Evolutionary conservation across 2,888 invertebrate species (phyloP).

Genomic region (Dryococelus australis): DNA sequence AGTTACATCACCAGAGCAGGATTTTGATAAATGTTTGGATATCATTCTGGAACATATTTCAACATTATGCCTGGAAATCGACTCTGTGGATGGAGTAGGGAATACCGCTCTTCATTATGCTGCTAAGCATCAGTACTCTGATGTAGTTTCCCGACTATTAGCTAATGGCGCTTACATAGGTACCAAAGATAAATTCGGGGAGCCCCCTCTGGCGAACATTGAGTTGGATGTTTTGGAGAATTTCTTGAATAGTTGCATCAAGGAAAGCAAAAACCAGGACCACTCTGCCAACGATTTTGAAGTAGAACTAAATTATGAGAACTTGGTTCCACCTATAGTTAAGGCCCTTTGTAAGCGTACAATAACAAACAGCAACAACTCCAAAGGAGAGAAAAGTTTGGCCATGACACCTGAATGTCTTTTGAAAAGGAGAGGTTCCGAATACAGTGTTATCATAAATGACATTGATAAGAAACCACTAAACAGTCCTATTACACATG

Average conservation of each 20-base stretch:
- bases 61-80: conserved; percentile 36
- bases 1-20: background rate
- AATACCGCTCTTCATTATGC: conserved; percentile 72
- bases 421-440: background rate
- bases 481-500: background rate
- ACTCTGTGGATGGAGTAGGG: conserved; percentile 52
- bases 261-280: conserved; percentile 67
- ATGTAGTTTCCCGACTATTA: conserved; percentile 69
- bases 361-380: background rate
- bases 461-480: conserved; percentile 4
- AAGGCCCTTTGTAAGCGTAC: background rate
- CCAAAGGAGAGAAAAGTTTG: background rate
- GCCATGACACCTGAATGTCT: background rate
- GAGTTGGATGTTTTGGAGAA: conserved; percentile 72
- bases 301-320: conserved; percentile 76
- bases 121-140: conserved; percentile 71
- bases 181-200: conserved; percentile 66
- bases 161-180: conserved; percentile 78
- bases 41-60: conserved; percentile 5
- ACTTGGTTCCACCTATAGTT: conserved; percentile 66
- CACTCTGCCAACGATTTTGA: conserved; percentile 74
- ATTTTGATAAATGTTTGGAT: conserved; percentile 31
- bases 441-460: background rate
- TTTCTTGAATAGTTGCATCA: conserved; percentile 76
- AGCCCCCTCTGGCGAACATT: conserved; percentile 76